Base-by-base conservation (phyloP, 2,888 invertebrate species). In the Leptogaster cylindrica region DNA sequence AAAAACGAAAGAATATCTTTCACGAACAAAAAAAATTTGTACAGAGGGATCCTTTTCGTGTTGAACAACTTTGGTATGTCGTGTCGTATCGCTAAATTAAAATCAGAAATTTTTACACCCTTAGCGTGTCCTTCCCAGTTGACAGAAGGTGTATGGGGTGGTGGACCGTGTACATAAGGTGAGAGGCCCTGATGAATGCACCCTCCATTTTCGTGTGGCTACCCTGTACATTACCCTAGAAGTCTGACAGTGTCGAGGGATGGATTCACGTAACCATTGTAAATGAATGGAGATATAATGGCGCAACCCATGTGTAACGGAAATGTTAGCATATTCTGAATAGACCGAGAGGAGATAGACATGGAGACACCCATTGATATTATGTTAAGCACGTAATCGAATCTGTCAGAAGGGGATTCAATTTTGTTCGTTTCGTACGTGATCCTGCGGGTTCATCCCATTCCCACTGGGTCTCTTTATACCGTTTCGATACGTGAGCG, bases 361-460 rank as follows among this genome's bases (percentile, higher is more conserved):
- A 70, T 48, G 28, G 68, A 70, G 66, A 65, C 67, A 50, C 52
- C 68, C 66, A 66, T 70, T 66, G 70, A 70, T 70, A 70, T 67
- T 70, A 70, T 70, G 70, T 70, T 70, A 70, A 70, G 70, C 70
- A 70, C 70, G 70, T 70, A 70, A 70, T 70, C 70, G 70, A 70
- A 70, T 70, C 68, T 70, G 67, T 68, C 66, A 70, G 61, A 25
- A 68, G 66, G 58, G 50, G 68, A 70, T 70, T 70, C 68, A 70
- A 70, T 70, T 70, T 70, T 67, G 58, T 67, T 67, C 61, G 65
- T 67, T 70, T 67, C 67, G 69, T 67, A 70, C 69, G 69, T 70
- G 69, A 70, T 70, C 67, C 67, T 70, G 58, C 31, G 58, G 58
- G 51, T 18, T 50, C 44, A 46, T 64, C 36, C 55, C 36, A 36